A percentile compares a stretch with the other conserved stretches of the same genome.
Conservation (phyloP, 2,888 invertebrate genomes). For the Dryomyza anilis region DNA sequence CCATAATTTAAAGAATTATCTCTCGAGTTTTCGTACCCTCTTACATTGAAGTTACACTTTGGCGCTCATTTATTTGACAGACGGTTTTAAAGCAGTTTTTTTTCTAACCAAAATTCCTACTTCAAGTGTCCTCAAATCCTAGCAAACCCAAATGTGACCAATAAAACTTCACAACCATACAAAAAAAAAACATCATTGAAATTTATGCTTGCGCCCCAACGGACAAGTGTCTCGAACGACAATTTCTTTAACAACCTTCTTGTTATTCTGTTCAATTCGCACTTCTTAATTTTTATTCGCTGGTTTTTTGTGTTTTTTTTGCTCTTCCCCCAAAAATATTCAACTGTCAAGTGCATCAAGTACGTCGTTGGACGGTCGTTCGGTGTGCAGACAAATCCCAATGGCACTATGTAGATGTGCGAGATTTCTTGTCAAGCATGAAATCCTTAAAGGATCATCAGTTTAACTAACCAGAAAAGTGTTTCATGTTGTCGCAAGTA, state of each 20-base stretch:
- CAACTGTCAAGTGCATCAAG: neutral
- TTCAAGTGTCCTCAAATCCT: too few relatives aligned
- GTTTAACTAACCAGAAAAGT: slow-evolving; percentile 31
- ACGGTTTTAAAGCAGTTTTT: too few relatives aligned
- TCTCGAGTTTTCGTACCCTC: too few relatives aligned
- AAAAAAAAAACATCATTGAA: neutral
- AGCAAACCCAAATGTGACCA: neutral
- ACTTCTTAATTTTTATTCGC: neutral
- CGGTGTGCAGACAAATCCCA: neutral
- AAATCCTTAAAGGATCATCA: slow-evolving; percentile 25
- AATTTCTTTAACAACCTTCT: neutral
- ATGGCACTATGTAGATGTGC: neutral
- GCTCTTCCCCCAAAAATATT: neutral
- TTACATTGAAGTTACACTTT: too few relatives aligned
- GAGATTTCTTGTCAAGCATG: slow-evolving; percentile 10
- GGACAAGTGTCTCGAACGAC: neutral
- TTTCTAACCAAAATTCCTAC: too few relatives aligned
- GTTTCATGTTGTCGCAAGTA: slow-evolving; percentile 10
- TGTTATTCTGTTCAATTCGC: neutral
- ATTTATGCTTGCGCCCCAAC: neutral
- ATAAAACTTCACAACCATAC: neutral
- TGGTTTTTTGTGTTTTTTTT: too few relatives aligned
- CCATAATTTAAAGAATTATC: too few relatives aligned
- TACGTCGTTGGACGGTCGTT: neutral
- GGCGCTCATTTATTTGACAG: too few relatives aligned